phyloP scores from a whole-genome alignment of 30 jellyfish, hydroid and myxozoan genomes.

The Turritopsis dohrnii region DNA sequence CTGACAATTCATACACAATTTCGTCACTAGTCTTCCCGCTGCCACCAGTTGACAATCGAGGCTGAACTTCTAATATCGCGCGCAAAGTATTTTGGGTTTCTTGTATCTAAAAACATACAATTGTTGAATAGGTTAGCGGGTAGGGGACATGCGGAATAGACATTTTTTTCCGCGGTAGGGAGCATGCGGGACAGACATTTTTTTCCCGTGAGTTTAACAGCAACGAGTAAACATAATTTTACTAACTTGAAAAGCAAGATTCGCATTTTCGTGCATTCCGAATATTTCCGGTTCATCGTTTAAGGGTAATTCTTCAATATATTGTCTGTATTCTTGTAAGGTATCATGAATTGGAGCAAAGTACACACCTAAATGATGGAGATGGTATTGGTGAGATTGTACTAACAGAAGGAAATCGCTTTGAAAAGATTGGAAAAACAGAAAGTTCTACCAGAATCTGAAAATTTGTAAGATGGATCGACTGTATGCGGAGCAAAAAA shows the following conservation, averaged over 20 bases:
- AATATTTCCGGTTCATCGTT: slow-evolving; percentile 91
- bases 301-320: slow-evolving; percentile 74
- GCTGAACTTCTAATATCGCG: slow-evolving; percentile 79
- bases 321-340: slow-evolving; percentile 58
- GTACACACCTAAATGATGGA: slow-evolving; percentile 81
- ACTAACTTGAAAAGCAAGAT: slow-evolving; percentile 91
- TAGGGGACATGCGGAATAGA: too few species aligned
- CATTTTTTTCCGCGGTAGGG: too few species aligned
- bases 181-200: too few species aligned
- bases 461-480: slow-evolving; percentile 45
- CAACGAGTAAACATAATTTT: neutral
- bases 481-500: slow-evolving; percentile 87
- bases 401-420: too few species aligned
- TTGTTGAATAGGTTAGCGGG: too few species aligned
- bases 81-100: slow-evolving; percentile 62
- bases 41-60: slow-evolving; percentile 75
- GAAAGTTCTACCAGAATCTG: slow-evolving; percentile 89
- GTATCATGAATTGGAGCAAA: slow-evolving; percentile 62
- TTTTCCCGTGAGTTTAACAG: neutral
- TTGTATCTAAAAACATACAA: slow-evolving; percentile 42
- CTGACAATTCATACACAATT: slow-evolving; percentile 78
- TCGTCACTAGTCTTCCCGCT: slow-evolving; percentile 90
- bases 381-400: too few species aligned
- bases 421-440: too few species aligned
- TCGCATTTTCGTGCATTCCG: slow-evolving; percentile 98